Evolutionary conservation across 2,888 invertebrate species (phyloP).

Genomic region (Leucophenga maculata): DNA sequence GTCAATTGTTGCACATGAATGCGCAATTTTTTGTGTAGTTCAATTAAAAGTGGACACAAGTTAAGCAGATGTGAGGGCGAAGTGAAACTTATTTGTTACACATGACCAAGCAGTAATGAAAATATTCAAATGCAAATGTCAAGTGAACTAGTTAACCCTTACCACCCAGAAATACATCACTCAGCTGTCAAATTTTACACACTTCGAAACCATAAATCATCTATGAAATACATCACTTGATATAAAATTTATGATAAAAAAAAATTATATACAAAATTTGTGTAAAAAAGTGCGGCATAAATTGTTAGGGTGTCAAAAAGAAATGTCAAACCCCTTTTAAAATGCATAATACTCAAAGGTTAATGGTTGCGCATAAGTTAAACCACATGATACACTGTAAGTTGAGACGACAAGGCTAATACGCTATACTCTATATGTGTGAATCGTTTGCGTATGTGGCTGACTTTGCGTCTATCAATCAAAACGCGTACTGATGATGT

Average conservation of each 20-base stretch:
- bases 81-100: neutral
- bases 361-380: constrained; percentile 54
- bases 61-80: constrained; percentile 47
- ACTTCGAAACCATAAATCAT: constrained; percentile 52
- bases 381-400: constrained; percentile 57
- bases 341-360: constrained; percentile 29
- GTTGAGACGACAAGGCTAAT: constrained; percentile 21
- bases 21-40: constrained; percentile 33
- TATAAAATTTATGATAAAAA: constrained; percentile 34
- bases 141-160: too few relatives aligned
- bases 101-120: neutral
- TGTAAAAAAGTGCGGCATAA: constrained; percentile 6
- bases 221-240: constrained; percentile 17
- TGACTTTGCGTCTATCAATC: constrained; percentile 60
- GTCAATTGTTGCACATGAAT: constrained; percentile 48
- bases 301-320: neutral
- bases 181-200: constrained; percentile 49
- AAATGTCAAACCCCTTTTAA: constrained; percentile 24
- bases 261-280: constrained; percentile 7
- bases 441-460: neutral
- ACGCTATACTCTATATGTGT: constrained; percentile 30
- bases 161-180: constrained; percentile 39
- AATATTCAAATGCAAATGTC: constrained; percentile 3
- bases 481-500: constrained; percentile 55
- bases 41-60: constrained; percentile 33